Conservation (phyloP, 2,113 vertebrate species). For the Petrocephalus microphthalmus region DNA sequence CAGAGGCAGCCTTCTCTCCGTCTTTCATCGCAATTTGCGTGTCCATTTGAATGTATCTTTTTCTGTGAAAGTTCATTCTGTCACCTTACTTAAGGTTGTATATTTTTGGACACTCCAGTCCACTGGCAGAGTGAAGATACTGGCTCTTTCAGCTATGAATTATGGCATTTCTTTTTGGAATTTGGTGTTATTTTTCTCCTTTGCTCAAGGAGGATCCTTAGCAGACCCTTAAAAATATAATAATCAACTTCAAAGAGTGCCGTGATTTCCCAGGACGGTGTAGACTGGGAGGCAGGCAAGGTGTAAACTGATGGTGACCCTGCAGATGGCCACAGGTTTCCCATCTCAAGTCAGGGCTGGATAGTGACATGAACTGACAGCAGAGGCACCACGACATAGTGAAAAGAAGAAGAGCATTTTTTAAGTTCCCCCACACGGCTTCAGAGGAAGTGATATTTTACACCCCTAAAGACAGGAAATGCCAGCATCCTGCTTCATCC, state of each 20-base stretch:
- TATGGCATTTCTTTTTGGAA: not conserved
- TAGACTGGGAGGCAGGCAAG: not conserved
- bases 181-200: not conserved
- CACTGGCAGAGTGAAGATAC: constrained; percentile 1
- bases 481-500: not conserved
- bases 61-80: not conserved
- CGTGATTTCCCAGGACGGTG: not conserved
- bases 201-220: not conserved
- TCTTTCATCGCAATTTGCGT: not conserved
- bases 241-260: not conserved
- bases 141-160: not conserved
- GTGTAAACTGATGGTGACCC: not conserved
- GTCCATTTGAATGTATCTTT: not conserved
- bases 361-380: not conserved
- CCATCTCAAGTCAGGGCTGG: not conserved
- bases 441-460: constrained; percentile 20
- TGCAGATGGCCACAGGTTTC: not conserved
- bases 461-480: constrained; percentile 22
- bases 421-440: constrained; percentile 12
- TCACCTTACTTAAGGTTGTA: not conserved
- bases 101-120: not conserved
- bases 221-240: not conserved
- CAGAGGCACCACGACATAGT: not conserved
- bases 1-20: not conserved
- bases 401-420: constrained; percentile 20